Base-by-base conservation (phyloP, 2,888 invertebrate genomes). In the Pegoplata infirma region DNA sequence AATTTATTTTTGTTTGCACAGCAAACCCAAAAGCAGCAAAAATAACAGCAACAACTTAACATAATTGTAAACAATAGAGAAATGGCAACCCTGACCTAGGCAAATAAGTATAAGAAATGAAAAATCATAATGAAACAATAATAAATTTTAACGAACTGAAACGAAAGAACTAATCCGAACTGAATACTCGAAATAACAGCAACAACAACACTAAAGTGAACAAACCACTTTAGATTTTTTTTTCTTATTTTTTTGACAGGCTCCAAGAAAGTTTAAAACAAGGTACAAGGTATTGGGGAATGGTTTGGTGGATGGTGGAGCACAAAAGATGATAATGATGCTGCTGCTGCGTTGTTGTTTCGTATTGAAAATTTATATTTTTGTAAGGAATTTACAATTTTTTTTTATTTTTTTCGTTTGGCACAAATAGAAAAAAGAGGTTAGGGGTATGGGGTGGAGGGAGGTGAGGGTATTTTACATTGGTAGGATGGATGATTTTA, bases 101-200 rank as follows among this genome's bases (percentile, higher is more conserved):
- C 56, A 74, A 74, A 79, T 58, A 58, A 56, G 71, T 66, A 56
- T 25, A 71, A 51, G 46, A 73, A 74, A 75, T 61, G 46, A 72
- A 61, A 67, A 74, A 78, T 79, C 66, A 71, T 75, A 79, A 79
- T 79, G 79, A 79, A 79, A 79, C 75, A 79, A 75, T 79, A 79
- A 79, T 78, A 79, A 75, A 75, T 79, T 79, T 79, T 56, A 79
- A 75, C 79, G 67, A 79, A 79, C 67, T 75, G 55, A 79, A 74
- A 79, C 74, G 66, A 56, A 71, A 75, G 61, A 77, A 67, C 53
- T 67, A 75, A 74, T 79, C 56, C 66, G 25, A 73, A 63, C 58
- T 61, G 10, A 40, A 66, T 21, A 53, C n/a, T 49, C n/a, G 23
- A 74, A 53, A 36, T 4, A 51, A n/a, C 25, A 75, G 59, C 63